phyloP scores from a whole-genome alignment of 2,888 invertebrate genomes.

The Calephelis perditalis region DNA sequence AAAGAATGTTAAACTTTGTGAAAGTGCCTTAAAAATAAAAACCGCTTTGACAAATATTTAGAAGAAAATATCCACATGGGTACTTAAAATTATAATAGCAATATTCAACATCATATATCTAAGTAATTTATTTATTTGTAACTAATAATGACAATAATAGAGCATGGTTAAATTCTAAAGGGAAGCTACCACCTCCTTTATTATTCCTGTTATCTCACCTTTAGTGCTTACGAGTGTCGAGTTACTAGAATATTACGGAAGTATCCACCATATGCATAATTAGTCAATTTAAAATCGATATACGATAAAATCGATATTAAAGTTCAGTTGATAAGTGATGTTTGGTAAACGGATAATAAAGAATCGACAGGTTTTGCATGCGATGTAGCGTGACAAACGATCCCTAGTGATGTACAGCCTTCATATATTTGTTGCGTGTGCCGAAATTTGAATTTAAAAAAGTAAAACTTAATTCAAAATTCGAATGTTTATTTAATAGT shows the following conservation, averaged over 20 bases:
- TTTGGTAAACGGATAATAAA: constrained; percentile 62
- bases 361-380: constrained; percentile 67
- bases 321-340: constrained; percentile 48
- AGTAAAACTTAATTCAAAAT: background rate
- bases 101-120: no score
- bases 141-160: no score
- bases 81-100: background rate
- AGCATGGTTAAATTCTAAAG: no score
- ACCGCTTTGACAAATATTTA: no score
- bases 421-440: constrained; percentile 17
- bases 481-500: no score
- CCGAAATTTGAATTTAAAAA: constrained; percentile 37
- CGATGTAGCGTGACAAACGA: constrained; percentile 76
- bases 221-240: no score
- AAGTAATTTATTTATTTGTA: no score
- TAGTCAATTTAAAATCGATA: constrained; percentile 49
- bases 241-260: constrained; percentile 2
- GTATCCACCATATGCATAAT: constrained; percentile 39
- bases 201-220: no score
- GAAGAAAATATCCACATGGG: constrained; percentile 12
- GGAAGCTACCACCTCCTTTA: no score
- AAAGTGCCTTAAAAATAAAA: no score
- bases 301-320: constrained; percentile 40
- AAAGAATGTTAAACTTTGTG: no score
- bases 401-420: constrained; percentile 54